Base-by-base conservation (phyloP, 2,888 invertebrate species). In the Drosophila lacicola region DNA sequence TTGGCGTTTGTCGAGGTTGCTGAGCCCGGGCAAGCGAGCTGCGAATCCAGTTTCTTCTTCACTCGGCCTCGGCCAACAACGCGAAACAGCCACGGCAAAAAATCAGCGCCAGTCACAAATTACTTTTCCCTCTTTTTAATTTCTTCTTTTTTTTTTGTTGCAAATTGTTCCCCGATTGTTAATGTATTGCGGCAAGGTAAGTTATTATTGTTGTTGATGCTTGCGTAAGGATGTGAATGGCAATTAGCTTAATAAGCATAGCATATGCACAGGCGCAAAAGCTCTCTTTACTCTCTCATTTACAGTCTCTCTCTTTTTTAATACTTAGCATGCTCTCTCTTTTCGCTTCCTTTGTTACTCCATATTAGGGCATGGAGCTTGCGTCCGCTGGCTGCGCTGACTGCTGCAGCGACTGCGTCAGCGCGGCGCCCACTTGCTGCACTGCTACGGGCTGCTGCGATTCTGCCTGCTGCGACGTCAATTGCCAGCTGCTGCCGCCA, bases 31-130 rank as follows among this genome's bases (percentile, higher is more conserved):
- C 85, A 65, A 73, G 71, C 74, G 74, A 87, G 65, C 74, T 74
- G 85, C 80, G 79, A 85, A 87, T 88, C 89, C 84, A 84, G 84
- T 84, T 84, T 84, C 87, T 86, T 89, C 88, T 89, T 89, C 85
- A 88, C 89, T 88, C 74, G 80, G 79, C 62, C 78, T 80, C 80
- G 78, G 76, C 76, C 39, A 80, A 80, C 78, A 76, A 75, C 76
- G 70, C 71, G 60, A 74, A 71, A 60, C 80, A 54, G 76, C 60
- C 76, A 80, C 78, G 71, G 76, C 62, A 65, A 79, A 74, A 66
- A 53, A 58, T 17, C 67, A 60, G 64, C 45, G 34, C 37, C 36
- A 54, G 29, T 33, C 60, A 56, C 53, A 56, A 61, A 70, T 50
- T 29, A 11, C 44, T 61, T 53, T 58, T 61, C 33, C 49, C 44